These are phyloP conservation scores for Bergia sp. DNA, from an alignment of 92 coral and sea anemone species.

Conservation along the genomic window DNA sequence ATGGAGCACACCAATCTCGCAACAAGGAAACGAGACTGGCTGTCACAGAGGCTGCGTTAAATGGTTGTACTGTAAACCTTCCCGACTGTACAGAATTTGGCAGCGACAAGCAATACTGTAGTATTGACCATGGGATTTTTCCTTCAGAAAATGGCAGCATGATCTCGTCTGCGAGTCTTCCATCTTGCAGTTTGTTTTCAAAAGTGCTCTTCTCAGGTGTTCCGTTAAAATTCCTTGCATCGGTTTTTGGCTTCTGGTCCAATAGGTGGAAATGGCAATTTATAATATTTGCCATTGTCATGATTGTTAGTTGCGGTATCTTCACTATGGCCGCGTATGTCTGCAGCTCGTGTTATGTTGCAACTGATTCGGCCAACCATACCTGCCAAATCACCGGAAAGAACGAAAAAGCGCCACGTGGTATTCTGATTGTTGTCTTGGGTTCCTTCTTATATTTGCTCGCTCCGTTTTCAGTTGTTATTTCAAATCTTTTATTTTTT, in stretches of 20 bases:
- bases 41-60: not conserved
- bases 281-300: not conserved
- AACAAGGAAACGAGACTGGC: not conserved
- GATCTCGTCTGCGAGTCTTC: not conserved
- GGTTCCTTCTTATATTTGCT: not conserved
- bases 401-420: not conserved
- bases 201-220: not conserved
- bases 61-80: not conserved
- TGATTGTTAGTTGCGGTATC: not conserved
- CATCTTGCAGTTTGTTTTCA: not conserved
- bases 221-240: not conserved
- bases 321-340: not conserved
- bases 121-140: not conserved
- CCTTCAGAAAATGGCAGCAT: not conserved
- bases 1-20: not conserved
- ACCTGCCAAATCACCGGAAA: not conserved
- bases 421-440: not conserved
- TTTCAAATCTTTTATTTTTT: not conserved
- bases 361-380: not conserved
- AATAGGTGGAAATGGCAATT: not conserved
- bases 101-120: not conserved
- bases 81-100: not conserved
- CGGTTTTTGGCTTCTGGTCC: not conserved
- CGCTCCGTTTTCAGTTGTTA: not conserved
- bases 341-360: not conserved